These are phyloP conservation scores for Zeuzera pyrina DNA, from an alignment of 2,888 invertebrate species.

Conservation along the genomic window DNA sequence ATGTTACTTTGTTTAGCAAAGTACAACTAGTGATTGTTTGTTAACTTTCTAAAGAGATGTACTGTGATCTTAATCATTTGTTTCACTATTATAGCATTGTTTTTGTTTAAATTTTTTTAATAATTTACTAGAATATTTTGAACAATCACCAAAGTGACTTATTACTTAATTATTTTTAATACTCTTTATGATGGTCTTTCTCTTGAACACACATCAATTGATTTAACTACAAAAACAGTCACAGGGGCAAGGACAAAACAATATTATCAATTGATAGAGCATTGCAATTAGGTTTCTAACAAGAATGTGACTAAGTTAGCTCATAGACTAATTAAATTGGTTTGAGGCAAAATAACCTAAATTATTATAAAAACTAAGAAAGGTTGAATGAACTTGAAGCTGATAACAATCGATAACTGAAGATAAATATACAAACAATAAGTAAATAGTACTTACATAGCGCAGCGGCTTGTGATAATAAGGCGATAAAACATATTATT, in stretches of 20 bases:
- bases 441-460: constrained; percentile 45
- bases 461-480: constrained; percentile 49
- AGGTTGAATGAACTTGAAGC: constrained; percentile 33
- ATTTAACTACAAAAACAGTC: not conserved
- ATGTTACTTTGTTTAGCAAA: no score
- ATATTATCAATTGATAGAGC: constrained; percentile 30
- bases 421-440: constrained; percentile 16
- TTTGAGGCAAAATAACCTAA: constrained; percentile 8
- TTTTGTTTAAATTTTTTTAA: no score
- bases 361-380: constrained; percentile 9
- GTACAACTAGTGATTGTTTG: no score
- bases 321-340: no score
- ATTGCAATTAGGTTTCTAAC: constrained; percentile 13
- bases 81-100: no score
- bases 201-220: not conserved
- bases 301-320: constrained; percentile 15
- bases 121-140: no score
- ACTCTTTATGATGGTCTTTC: no score
- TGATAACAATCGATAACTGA: constrained; percentile 12
- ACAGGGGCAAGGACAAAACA: constrained; percentile 33
- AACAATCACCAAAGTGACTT: no score
- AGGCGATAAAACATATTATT: constrained; percentile 49
- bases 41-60: no score
- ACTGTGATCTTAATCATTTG: no score
- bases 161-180: no score